Conservation (phyloP, 2,888 invertebrate species). For the Drosophila borborema region DNA sequence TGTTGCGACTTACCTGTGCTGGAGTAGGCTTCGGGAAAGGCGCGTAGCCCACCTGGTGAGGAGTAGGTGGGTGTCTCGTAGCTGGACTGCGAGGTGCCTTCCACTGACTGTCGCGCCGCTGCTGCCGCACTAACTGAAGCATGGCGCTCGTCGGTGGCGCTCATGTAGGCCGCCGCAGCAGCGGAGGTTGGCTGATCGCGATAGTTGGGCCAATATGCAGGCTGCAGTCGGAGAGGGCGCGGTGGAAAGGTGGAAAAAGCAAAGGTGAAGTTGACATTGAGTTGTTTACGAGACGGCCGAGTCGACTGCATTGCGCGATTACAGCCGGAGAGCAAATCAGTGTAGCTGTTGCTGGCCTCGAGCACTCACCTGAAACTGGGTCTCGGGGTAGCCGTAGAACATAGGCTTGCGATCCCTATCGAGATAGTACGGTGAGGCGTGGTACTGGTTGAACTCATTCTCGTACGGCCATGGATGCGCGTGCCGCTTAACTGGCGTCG, state of each 20-base stretch:
- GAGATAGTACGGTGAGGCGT: conserved; percentile 84
- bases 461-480: conserved; percentile 85
- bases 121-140: conserved; percentile 81
- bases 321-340: conserved; percentile 13
- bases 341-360: conserved; percentile 28
- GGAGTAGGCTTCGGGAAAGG: conserved; percentile 85
- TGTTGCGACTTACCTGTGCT: conserved; percentile 81
- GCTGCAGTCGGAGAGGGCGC: conserved; percentile 51
- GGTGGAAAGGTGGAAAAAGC: conserved; percentile 1
- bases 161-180: conserved; percentile 83
- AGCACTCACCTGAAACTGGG: conserved; percentile 85
- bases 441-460: conserved; percentile 85
- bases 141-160: conserved; percentile 85
- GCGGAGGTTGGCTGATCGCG: conserved; percentile 84
- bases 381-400: conserved; percentile 85
- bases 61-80: conserved; percentile 85
- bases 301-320: conserved; percentile 16
- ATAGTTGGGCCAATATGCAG: conserved; percentile 84
- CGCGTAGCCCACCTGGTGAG: conserved; percentile 84
- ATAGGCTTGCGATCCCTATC: conserved; percentile 85
- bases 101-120: conserved; percentile 85
- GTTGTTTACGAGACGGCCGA: conserved; percentile 59
- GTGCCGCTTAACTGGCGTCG: conserved; percentile 85
- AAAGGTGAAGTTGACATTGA: conserved; percentile 49
- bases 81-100: conserved; percentile 85